Base-by-base conservation (phyloP, 92 coral and sea anemone genomes). In the Epizoanthus stellaris region DNA sequence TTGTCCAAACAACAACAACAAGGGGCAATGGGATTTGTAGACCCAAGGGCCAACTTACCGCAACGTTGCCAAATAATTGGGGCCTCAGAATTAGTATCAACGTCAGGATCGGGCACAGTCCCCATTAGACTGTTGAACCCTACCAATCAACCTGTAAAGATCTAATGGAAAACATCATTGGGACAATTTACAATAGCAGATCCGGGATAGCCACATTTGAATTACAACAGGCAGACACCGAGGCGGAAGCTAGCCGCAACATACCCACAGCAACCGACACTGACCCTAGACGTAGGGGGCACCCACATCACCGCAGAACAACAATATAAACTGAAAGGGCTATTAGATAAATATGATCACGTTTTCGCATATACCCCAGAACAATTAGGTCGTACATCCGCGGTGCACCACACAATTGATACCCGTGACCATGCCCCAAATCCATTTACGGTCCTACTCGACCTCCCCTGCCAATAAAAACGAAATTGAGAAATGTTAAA, bases 71-170 rank as follows among this genome's bases (percentile, higher is more conserved):
- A 86, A 40, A 52, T 91, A 6, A 76, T 79, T 39, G 90, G 91
- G 17, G 80, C 92, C 4, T 38, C 88, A 1, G 77, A 68, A 39
- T 45, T 88, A 14, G 88, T 81, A 6, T 61, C 82, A 56, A 5
- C 81, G 0, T 80, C 94, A 1, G 87, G 57, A 2, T 40, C 65
- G 2, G 21, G 81, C 11, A 82, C 73, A 3, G 88, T 91, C 67
- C 94, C 92, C 42, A 63, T 91, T 54, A 76, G 91, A 15, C 40
- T 91, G 9, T 12, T 88, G 0, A 91, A 91, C 30, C 92, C 94
- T 9, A 87, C 91, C 12, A 52, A 74, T 1, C 30, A 74, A 38
- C 80, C 89, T 1, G 57, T 88, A 1, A 85, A 82, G 2, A 43
- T 91, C 43, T 88, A 84, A 36, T 62, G 76, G 3, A 70, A 81